These are phyloP conservation scores for Hyles vespertilio DNA, from an alignment of 1,140 invertebrate species.

Conservation along the genomic window DNA sequence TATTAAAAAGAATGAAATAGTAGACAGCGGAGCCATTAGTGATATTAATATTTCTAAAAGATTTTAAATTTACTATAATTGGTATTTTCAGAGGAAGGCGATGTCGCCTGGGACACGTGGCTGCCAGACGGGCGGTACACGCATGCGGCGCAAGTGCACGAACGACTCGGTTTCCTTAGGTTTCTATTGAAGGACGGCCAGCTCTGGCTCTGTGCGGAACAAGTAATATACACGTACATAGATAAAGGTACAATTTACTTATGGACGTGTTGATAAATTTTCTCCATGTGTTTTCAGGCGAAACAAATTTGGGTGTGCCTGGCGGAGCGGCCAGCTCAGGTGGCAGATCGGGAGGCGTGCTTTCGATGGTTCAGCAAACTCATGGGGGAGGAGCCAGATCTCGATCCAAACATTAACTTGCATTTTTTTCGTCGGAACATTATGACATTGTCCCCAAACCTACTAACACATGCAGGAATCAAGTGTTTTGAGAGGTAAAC, in stretches of 20 bases:
- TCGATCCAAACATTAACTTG: conserved; percentile 96
- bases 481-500: conserved; percentile 82
- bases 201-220: conserved; percentile 96
- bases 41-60: background rate
- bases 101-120: conserved; percentile 88
- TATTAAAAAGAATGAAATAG: no score
- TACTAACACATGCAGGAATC: conserved; percentile 96
- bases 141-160: conserved; percentile 94
- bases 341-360: conserved; percentile 95
- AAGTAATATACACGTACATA: conserved; percentile 65
- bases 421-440: conserved; percentile 98
- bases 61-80: background rate
- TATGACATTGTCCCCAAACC: conserved; percentile 91
- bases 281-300: conserved; percentile 72
- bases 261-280: background rate
- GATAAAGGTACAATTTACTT: background rate
- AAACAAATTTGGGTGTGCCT: conserved; percentile 98
- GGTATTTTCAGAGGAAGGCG: conserved; percentile 76
- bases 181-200: conserved; percentile 95
- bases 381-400: conserved; percentile 97
- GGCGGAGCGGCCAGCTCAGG: conserved; percentile 94
- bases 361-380: conserved; percentile 99
- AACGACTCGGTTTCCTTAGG: conserved; percentile 95
- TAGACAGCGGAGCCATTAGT: no score
- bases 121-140: conserved; percentile 93